Conservation (phyloP, 2,888 invertebrate species). For the Pogonocherus hispidulus region DNA sequence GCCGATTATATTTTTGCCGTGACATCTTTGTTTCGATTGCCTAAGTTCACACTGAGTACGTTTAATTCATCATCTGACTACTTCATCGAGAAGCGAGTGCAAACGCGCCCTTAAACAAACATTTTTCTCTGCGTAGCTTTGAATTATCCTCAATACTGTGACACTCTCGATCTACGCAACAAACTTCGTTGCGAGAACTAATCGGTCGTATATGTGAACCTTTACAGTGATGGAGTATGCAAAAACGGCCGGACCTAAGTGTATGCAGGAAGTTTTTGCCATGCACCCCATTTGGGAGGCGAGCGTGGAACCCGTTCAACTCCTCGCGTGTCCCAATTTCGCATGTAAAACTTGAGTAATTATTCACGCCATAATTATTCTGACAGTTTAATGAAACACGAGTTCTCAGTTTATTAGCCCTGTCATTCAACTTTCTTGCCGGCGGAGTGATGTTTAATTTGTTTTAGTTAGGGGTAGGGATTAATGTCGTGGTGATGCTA, state of each 20-base stretch:
- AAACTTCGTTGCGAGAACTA: too few relatives aligned
- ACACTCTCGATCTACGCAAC: too few relatives aligned
- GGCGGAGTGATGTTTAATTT: conserved; percentile 26
- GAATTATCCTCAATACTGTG: too few relatives aligned
- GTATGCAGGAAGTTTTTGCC: conserved; percentile 6
- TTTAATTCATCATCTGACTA: too few relatives aligned
- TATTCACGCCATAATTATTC: conserved; percentile 45
- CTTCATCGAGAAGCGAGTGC: too few relatives aligned
- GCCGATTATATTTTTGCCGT: too few relatives aligned
- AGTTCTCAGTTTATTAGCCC: conserved; percentile 36
- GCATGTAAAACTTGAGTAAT: conserved; percentile 44
- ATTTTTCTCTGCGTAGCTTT: too few relatives aligned
- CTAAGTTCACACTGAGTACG: too few relatives aligned
- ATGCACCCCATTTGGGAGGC: not conserved
- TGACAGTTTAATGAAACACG: conserved; percentile 41
- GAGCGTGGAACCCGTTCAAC: conserved; percentile 1
- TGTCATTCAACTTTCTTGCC: conserved; percentile 38
- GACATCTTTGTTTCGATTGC: too few relatives aligned
- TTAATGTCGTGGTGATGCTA: not conserved
- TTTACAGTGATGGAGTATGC: not conserved
- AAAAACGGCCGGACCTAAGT: conserved; percentile 1
- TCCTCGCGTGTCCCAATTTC: conserved; percentile 39
- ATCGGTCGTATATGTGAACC: too few relatives aligned
- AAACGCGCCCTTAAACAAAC: too few relatives aligned
- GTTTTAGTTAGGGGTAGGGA: conserved; percentile 18